Percentiles rank a stretch among this genome's conserved stretches.
Conservation (phyloP, 2,888 invertebrate genomes). For the Ochropleura leucogaster region DNA sequence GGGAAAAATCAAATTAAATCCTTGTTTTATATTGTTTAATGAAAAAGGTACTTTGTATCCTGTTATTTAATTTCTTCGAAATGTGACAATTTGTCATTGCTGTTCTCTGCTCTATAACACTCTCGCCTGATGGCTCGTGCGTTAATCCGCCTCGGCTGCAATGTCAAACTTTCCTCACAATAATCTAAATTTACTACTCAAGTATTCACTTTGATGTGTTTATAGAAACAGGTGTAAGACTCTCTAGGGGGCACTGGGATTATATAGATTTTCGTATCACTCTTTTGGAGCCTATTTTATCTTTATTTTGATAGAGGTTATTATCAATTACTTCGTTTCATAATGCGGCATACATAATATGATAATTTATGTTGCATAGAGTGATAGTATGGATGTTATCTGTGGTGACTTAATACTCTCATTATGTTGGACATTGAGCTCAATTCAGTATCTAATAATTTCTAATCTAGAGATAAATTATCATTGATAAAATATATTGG, state of each 20-base stretch:
- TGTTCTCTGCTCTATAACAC: too few species aligned
- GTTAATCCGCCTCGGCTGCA: too few species aligned
- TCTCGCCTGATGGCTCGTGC: too few species aligned
- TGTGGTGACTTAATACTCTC: background rate
- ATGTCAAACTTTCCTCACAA: too few species aligned
- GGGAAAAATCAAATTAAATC: too few species aligned
- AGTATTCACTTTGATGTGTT: too few species aligned
- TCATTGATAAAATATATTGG: background rate
- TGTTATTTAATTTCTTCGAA: too few species aligned
- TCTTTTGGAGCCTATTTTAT: constrained; percentile 2
- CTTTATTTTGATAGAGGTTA: background rate
- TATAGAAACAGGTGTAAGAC: too few species aligned
- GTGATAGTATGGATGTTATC: background rate
- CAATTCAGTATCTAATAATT: background rate
- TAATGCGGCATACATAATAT: background rate
- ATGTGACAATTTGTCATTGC: too few species aligned
- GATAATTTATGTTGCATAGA: constrained; percentile 2
- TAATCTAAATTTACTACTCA: too few species aligned
- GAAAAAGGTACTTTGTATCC: too few species aligned
- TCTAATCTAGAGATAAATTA: constrained; percentile 10
- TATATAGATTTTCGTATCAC: background rate
- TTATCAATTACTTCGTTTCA: background rate
- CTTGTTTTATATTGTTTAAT: too few species aligned
- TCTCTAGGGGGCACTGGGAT: background rate
- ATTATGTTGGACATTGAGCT: constrained; percentile 9